Conservation (phyloP, 2,888 invertebrate species). For the Machimus rusticus region DNA sequence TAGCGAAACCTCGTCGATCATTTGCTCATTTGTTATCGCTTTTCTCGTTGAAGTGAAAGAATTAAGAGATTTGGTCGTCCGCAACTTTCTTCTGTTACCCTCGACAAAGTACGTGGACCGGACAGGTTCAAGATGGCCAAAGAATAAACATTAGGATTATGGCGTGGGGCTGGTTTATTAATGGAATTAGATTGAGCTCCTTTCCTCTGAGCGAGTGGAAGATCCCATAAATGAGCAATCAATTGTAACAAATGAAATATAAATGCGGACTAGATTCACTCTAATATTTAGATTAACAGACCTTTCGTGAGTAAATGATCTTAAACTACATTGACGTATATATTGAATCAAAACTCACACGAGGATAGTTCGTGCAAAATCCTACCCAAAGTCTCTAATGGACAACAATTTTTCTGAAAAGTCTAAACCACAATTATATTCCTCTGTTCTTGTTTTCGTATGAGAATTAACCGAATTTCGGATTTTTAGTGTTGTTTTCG, state of each 20-base stretch:
- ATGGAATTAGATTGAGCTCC: background rate
- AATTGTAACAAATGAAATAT: background rate
- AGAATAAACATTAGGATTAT: background rate
- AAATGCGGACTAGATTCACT: background rate
- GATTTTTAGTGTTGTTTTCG: too few relatives aligned
- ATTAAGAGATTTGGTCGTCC: background rate
- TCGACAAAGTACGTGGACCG: background rate
- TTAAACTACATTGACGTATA: background rate
- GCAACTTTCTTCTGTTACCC: background rate
- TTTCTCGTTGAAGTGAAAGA: constrained; percentile 20
- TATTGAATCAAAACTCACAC: background rate
- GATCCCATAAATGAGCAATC: background rate
- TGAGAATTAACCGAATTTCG: too few relatives aligned
- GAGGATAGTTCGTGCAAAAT: background rate
- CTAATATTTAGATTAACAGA: background rate
- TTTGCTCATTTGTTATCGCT: constrained; percentile 23
- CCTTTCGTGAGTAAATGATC: background rate
- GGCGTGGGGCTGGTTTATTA: background rate
- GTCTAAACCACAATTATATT: too few relatives aligned
- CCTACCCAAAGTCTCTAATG: background rate
- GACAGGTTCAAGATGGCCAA: background rate
- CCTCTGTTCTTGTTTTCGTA: too few relatives aligned
- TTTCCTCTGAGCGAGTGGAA: background rate
- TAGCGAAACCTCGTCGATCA: constrained; percentile 28
- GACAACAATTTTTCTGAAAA: too few relatives aligned